Evolutionary conservation across 2,888 invertebrate species (phyloP).

Genomic region (Tinea trinotella): DNA sequence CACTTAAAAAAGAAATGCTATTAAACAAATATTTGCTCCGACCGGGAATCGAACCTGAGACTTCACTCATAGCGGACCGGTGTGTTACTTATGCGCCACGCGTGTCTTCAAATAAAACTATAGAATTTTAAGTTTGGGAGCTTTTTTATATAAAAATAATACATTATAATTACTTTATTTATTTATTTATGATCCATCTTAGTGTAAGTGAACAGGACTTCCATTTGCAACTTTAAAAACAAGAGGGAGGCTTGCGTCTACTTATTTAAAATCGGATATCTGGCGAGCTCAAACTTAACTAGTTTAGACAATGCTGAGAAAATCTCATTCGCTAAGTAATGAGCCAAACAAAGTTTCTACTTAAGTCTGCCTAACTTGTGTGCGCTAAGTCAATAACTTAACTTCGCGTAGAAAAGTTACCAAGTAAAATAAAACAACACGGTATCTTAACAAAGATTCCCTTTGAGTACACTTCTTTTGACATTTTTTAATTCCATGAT

Average conservation of each 20-base stretch:
- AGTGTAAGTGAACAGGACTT: too few relatives aligned
- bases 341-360: slow-evolving; percentile 14
- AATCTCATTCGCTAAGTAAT: slow-evolving; percentile 18
- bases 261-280: slow-evolving; percentile 13
- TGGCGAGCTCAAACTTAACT: neutral
- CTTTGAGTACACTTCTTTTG: neutral
- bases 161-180: too few relatives aligned
- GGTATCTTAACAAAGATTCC: neutral
- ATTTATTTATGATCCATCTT: too few relatives aligned
- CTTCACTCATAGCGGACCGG: too few relatives aligned
- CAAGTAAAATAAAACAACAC: slow-evolving; percentile 15
- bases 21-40: too few relatives aligned
- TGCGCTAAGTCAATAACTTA: slow-evolving; percentile 16
- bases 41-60: too few relatives aligned
- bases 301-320: slow-evolving; percentile 17
- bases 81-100: too few relatives aligned
- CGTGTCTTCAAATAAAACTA: too few relatives aligned
- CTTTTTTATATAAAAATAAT: too few relatives aligned
- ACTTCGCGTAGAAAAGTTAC: slow-evolving; percentile 4
- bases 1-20: too few relatives aligned
- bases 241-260: neutral
- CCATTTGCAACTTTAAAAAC: neutral
- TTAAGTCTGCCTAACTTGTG: neutral
- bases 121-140: too few relatives aligned
- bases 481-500: neutral